These are phyloP conservation scores for Byasa hedistus DNA, from an alignment of 2,888 invertebrate species.

Conservation along the genomic window DNA sequence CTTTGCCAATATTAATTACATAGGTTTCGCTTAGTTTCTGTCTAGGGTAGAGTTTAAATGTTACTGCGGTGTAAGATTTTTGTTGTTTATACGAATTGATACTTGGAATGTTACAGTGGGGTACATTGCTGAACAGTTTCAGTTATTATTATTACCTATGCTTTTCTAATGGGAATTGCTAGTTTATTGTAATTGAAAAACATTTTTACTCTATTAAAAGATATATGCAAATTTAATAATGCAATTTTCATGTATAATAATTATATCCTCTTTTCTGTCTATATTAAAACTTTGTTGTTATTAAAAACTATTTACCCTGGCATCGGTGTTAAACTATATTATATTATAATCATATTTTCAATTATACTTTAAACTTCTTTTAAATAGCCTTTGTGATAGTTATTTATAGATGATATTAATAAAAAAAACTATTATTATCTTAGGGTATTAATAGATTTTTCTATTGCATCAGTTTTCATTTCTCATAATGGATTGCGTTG, in stretches of 20 bases:
- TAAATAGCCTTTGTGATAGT: slow-evolving; percentile 67
- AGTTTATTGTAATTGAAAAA: no score
- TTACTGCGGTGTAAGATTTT: slow-evolving; percentile 63
- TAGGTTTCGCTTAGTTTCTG: slow-evolving; percentile 69
- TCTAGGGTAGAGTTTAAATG: slow-evolving; percentile 60
- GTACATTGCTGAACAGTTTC: background rate
- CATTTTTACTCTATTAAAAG: no score
- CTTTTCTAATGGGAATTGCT: background rate
- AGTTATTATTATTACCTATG: background rate
- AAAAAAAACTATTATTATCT: background rate
- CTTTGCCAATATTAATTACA: slow-evolving; percentile 60
- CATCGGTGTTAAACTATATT: no score
- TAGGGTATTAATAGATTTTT: background rate
- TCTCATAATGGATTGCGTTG: background rate
- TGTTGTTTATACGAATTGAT: slow-evolving; percentile 76
- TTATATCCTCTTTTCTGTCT: no score
- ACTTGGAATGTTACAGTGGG: slow-evolving; percentile 64
- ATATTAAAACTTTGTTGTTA: no score
- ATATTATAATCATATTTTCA: slow-evolving; percentile 38
- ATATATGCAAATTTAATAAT: no score
- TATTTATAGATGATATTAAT: slow-evolving; percentile 37
- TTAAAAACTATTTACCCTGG: no score
- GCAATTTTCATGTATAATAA: no score
- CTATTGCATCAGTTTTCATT: background rate
- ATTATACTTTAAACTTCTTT: slow-evolving; percentile 36